Base-by-base conservation (phyloP, 1,140 invertebrate species). In the Halyomorpha halys region DNA sequence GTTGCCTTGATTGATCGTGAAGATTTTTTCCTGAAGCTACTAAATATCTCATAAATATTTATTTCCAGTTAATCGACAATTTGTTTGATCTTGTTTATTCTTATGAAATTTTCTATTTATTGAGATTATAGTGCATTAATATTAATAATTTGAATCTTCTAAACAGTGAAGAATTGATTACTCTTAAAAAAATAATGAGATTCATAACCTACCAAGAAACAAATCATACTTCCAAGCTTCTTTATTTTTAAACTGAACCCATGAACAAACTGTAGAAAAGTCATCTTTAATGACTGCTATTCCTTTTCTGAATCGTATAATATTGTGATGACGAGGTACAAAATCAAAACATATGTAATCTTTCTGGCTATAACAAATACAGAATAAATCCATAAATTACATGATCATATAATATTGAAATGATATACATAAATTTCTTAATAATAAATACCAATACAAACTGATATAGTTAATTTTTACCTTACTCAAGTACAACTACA, bases 271-370 rank as follows among this genome's bases (percentile, higher is more conserved):
- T 8, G 91, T 95, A 67, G 87, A 85, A 71, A 94, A 94, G 72
- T 93, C 83, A 68, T 91, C 88, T 72, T 85, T 89, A 59, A 94
- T 94, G 67, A 94, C 89, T 23, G 91, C 90, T 62, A 92, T 73
- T 65, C 94, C 92, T 76, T 87, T 89, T 68, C 95, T 83, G 74
- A 91, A 98, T 70, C 91, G 81, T 66, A 98, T 97, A 68, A 98
- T 82, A 74, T 97, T 97, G 71, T 97, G 94, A 80, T 98, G 94
- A 66, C 91, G 82, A 0, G 92, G 90, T 14, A 97, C 84, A 74
- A 98, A 96, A 73, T 98, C 93, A 71, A 96, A 97, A 72, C 96
- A 98, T 11, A 97, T 85, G 72, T 91, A 98, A 83, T 98, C 95
- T 72, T 96, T 94, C 78, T 98, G 94, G 77, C 94, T 90, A 73